These are phyloP conservation scores for Hemicordylus capensis DNA, from an alignment of 2,113 vertebrate genomes.

Conservation along the genomic window DNA sequence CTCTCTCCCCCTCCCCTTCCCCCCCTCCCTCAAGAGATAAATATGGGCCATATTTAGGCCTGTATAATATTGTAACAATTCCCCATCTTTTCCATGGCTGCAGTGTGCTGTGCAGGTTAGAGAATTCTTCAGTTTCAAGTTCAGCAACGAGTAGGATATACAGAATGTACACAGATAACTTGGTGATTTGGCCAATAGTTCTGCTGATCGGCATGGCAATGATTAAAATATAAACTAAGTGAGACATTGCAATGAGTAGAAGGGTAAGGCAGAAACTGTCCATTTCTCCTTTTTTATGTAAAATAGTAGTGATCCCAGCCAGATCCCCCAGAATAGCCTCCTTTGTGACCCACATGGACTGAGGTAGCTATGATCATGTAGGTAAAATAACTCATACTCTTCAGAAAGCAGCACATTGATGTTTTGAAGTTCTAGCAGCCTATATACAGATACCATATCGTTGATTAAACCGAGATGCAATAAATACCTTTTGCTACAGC, in stretches of 20 bases:
- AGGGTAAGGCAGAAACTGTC: too few relatives aligned
- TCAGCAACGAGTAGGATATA: not conserved
- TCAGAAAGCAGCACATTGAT: not conserved
- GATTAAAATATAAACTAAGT: not conserved
- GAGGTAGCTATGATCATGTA: not conserved
- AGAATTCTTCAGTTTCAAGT: not conserved
- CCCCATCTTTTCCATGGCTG: not conserved
- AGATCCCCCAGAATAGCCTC: not conserved
- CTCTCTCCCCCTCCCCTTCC: not conserved
- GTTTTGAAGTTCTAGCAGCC: not conserved
- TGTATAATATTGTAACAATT: not conserved
- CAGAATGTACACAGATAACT: too few relatives aligned
- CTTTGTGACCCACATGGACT: not conserved
- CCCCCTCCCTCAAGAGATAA: not conserved
- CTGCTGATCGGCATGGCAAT: not conserved
- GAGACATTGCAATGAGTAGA: not conserved
- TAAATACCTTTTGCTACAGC: not conserved
- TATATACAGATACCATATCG: not conserved
- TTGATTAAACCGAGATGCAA: slow-evolving; percentile 36
- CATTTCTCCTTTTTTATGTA: not conserved
- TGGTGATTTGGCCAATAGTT: not conserved
- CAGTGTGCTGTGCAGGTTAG: too few relatives aligned
- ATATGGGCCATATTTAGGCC: not conserved
- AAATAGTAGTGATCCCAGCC: not conserved
- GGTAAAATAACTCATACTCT: not conserved